Conservation (phyloP, 2,888 invertebrate species). For the Mantis religiosa region DNA sequence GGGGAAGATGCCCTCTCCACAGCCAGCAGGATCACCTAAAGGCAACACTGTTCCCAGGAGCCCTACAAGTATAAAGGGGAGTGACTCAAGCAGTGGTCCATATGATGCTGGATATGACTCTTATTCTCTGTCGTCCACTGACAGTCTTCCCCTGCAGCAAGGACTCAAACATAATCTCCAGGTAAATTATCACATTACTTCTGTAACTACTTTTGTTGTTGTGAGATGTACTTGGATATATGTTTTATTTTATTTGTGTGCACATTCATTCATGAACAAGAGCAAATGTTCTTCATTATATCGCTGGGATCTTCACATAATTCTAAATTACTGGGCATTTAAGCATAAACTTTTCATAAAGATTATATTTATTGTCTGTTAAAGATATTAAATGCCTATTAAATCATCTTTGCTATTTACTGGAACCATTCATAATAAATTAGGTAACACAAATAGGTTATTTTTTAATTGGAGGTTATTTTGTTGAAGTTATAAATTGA, state of each 20-base stretch:
- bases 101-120: conserved; percentile 90
- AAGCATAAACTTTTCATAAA: too few relatives aligned
- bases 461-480: too few relatives aligned
- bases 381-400: too few relatives aligned
- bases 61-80: conserved; percentile 60
- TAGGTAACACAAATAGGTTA: too few relatives aligned
- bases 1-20: conserved; percentile 63
- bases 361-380: too few relatives aligned
- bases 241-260: neutral
- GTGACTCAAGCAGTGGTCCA: conserved; percentile 63
- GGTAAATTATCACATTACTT: conserved; percentile 38
- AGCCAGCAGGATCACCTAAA: neutral
- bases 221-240: neutral
- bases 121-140: conserved; percentile 84
- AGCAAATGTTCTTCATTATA: too few relatives aligned
- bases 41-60: conserved; percentile 55
- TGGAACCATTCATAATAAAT: too few relatives aligned
- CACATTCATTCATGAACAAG: too few relatives aligned
- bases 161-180: conserved; percentile 73
- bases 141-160: conserved; percentile 78
- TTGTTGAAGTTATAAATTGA: too few relatives aligned
- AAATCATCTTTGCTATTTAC: too few relatives aligned
- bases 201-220: neutral
- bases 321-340: too few relatives aligned
- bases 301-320: too few relatives aligned